Conservation (phyloP, 2,888 invertebrate genomes). For the Esperia sulphurella region DNA sequence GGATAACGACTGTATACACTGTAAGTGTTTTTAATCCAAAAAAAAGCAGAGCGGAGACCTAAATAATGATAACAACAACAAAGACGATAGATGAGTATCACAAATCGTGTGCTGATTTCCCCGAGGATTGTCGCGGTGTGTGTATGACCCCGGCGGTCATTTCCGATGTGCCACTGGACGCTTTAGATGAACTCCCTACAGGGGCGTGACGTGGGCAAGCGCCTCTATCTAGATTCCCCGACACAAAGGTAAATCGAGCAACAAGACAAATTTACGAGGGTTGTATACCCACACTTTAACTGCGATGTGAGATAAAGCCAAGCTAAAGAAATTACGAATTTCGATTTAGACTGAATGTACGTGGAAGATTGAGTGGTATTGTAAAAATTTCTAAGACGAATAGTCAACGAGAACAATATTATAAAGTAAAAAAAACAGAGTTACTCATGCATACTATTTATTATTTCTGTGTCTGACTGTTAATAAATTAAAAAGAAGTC, state of each 20-base stretch:
- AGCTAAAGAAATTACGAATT: slow-evolving; percentile 30
- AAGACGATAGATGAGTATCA: slow-evolving; percentile 40
- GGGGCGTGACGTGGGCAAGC: slow-evolving; percentile 33
- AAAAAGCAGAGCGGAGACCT: background rate
- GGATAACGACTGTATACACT: background rate
- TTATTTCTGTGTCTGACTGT: background rate
- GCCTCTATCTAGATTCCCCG: slow-evolving; percentile 38
- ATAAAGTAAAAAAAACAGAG: background rate
- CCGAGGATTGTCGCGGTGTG: slow-evolving; percentile 37
- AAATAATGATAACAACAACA: slow-evolving; percentile 24
- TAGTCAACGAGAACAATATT: background rate
- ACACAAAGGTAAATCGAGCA: slow-evolving; percentile 46
- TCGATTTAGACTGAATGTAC: slow-evolving; percentile 23
- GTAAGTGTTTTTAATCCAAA: background rate
- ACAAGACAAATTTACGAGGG: slow-evolving; percentile 53
- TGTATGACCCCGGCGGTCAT: slow-evolving; percentile 53
- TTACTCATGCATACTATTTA: background rate
- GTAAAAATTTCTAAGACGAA: background rate
- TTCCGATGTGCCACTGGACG: slow-evolving; percentile 43
- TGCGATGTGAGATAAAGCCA: slow-evolving; percentile 32
- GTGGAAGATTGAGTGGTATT: background rate
- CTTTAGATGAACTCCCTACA: slow-evolving; percentile 42
- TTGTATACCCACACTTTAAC: slow-evolving; percentile 39
- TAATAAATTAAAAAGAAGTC: background rate
- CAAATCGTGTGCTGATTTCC: slow-evolving; percentile 63